A percentile compares a stretch with the other conserved stretches of the same genome.
phyloP scores from a whole-genome alignment of 2,113 vertebrate genomes.

The Cephalophus harveyi region DNA sequence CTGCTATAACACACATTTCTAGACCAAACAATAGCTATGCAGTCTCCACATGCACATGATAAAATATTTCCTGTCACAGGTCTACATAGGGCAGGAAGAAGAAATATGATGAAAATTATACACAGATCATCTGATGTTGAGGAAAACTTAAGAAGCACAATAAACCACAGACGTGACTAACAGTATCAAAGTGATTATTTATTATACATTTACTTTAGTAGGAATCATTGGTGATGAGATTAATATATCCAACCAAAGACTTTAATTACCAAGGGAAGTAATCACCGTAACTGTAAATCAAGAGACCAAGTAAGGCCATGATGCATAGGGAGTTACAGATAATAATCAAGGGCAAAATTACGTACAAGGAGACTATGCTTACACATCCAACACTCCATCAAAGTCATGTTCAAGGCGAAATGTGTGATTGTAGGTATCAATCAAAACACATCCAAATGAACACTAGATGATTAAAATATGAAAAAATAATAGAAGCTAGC shows the following conservation, averaged over 20 bases:
- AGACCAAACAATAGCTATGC: neutral
- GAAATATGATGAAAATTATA: neutral
- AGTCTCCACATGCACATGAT: neutral
- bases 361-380: neutral
- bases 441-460: neutral
- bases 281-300: constrained; percentile 11
- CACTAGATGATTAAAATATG: neutral
- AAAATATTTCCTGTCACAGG: neutral
- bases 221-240: neutral
- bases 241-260: neutral
- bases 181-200: neutral
- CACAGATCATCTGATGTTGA: neutral
- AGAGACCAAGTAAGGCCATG: neutral
- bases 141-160: neutral
- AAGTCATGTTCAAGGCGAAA: neutral
- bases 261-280: constrained; percentile 35
- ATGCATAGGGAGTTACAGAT: neutral
- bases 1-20: neutral
- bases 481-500: neutral
- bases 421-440: neutral
- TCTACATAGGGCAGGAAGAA: neutral
- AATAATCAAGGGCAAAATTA: neutral
- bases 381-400: neutral
- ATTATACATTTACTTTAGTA: neutral
- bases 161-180: neutral